Evolutionary conservation across 2,113 vertebrate genomes (phyloP).

Genomic region (Alethe castanea): DNA sequence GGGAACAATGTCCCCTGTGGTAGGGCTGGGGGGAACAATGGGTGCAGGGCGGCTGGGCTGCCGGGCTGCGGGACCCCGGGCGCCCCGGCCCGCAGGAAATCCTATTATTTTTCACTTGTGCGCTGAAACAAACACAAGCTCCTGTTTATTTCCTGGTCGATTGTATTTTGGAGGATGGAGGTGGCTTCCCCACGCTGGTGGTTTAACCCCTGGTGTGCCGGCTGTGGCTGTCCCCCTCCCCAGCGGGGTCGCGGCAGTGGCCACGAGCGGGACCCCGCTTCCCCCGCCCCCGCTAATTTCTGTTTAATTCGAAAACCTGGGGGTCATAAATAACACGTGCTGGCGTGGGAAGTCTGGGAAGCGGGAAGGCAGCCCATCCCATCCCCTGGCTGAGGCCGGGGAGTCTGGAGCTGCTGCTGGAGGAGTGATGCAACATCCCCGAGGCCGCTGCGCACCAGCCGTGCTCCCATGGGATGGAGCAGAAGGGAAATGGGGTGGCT

Average conservation of each 20-base stretch:
- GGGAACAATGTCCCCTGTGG: conserved; percentile 2
- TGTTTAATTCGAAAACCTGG: conserved; percentile 30
- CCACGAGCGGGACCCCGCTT: not conserved
- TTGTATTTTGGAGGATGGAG: conserved; percentile 61
- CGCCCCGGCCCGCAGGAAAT: conserved; percentile 66
- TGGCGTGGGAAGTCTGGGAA: conserved; percentile 57
- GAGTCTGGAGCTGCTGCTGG: not conserved
- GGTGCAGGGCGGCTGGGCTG: not conserved
- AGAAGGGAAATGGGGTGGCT: fast-evolving
- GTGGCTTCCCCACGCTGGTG: not conserved
- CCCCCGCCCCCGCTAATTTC: not conserved
- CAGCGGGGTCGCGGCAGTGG: fast-evolving
- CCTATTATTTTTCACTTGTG: conserved; percentile 76
- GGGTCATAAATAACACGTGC: conserved; percentile 46
- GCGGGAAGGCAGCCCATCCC: not conserved
- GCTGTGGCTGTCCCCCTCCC: conserved; percentile 1
- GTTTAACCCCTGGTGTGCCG: conserved; percentile 60
- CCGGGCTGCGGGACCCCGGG: not conserved
- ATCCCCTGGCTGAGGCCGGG: not conserved
- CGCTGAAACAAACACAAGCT: conserved; percentile 71
- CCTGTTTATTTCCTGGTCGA: conserved; percentile 80
- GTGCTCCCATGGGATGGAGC: fast-evolving
- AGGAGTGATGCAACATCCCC: not conserved
- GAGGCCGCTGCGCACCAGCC: not conserved
- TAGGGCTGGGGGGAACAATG: conserved; percentile 11